These are phyloP conservation scores for Eupithecia centaureata DNA, from an alignment of 2,888 invertebrate species.

Conservation along the genomic window DNA sequence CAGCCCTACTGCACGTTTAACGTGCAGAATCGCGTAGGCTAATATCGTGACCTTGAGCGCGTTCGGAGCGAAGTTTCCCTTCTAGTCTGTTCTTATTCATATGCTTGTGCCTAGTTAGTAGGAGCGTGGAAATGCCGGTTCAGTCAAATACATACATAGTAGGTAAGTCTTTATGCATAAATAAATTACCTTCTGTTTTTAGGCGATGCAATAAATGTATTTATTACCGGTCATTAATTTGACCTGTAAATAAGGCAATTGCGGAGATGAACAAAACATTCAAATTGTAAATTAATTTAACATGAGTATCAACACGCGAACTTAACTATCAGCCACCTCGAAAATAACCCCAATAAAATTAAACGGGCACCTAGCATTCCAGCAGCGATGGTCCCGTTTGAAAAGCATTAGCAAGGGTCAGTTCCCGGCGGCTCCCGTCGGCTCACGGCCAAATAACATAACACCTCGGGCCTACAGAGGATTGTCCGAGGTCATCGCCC, in stretches of 20 bases:
- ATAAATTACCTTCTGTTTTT: no score
- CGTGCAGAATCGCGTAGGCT: no score
- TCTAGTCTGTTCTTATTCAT: no score
- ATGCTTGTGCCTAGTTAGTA: no score
- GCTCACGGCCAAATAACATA: slow-evolving; percentile 31
- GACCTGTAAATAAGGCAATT: not conserved
- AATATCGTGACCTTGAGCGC: no score
- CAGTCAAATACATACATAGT: no score
- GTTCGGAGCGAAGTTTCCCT: no score
- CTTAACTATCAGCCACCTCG: slow-evolving; percentile 12
- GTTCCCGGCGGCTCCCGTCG: slow-evolving; percentile 31
- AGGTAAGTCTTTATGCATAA: no score
- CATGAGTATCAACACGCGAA: not conserved
- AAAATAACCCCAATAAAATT: slow-evolving; percentile 22
- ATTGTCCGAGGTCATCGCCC: slow-evolving; percentile 39
- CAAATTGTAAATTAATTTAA: not conserved
- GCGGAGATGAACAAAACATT: not conserved
- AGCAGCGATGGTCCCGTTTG: slow-evolving; percentile 20
- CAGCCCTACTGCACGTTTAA: no score
- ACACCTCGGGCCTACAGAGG: slow-evolving; percentile 42
- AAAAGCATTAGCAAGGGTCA: slow-evolving; percentile 34
- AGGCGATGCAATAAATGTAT: no score
- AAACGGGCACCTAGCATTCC: slow-evolving; percentile 16
- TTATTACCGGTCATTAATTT: no score
- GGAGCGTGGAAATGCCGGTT: no score